Conservation (phyloP, 53 echinoderm and acorn worm species). For the Temnopleurus reevesii region DNA sequence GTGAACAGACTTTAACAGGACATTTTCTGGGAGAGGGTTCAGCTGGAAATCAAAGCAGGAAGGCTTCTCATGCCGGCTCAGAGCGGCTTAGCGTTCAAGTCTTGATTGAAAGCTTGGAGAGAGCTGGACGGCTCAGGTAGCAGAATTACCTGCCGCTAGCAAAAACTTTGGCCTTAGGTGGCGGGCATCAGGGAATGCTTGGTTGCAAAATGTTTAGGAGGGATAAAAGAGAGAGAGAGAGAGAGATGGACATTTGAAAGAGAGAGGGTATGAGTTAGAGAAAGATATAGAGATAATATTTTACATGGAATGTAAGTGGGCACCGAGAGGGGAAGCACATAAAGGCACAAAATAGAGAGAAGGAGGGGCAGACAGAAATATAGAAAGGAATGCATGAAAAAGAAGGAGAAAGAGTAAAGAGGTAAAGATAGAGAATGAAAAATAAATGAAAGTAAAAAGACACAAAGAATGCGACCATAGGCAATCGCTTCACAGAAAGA, state of each 20-base stretch:
- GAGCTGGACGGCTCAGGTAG: background rate
- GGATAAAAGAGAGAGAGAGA: background rate
- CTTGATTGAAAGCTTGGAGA: constrained; percentile 46
- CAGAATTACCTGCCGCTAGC: background rate
- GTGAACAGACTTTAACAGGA: background rate
- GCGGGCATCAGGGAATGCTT: background rate
- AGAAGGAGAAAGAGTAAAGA: background rate
- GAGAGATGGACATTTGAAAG: background rate
- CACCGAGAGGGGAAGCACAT: background rate
- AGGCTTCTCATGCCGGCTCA: constrained; percentile 1
- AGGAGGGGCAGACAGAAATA: background rate
- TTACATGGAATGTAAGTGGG: no score
- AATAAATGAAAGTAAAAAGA: background rate
- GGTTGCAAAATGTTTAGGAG: background rate
- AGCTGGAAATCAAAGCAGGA: background rate
- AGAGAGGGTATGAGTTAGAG: background rate
- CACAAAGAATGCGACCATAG: background rate
- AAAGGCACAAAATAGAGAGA: background rate
- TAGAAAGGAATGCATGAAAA: background rate
- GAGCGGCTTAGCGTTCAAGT: background rate
- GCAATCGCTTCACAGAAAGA: no score
- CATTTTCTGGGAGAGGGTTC: background rate
- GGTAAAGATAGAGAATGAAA: background rate
- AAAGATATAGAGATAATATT: no score
- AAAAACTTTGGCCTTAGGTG: constrained; percentile 31